Evolutionary conservation across 2,888 invertebrate genomes (phyloP).

Genomic region (Anarsia innoxiella): DNA sequence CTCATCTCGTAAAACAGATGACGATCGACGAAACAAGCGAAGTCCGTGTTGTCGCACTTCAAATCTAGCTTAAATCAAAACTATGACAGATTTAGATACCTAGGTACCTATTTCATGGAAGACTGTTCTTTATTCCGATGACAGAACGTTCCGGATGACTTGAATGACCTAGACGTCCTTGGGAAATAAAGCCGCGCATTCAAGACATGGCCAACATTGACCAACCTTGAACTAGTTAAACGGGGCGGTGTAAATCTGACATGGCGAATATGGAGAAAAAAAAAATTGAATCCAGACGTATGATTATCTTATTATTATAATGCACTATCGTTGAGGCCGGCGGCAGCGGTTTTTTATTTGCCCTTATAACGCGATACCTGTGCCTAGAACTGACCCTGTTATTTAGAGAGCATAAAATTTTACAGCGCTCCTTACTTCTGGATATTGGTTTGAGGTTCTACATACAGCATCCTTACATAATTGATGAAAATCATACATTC

Average conservation of each 20-base stretch:
- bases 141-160: slow-evolving; percentile 58
- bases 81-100: no score
- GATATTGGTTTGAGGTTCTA: no score
- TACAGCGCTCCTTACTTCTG: no score
- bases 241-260: slow-evolving; percentile 53
- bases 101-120: no score
- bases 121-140: no score
- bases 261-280: slow-evolving; percentile 57
- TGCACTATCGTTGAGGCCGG: slow-evolving; percentile 38
- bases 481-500: no score
- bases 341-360: slow-evolving; percentile 22
- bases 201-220: slow-evolving; percentile 40
- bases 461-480: no score
- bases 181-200: slow-evolving; percentile 63
- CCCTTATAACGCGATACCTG: slow-evolving; percentile 15
- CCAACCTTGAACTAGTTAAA: slow-evolving; percentile 70
- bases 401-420: slow-evolving; percentile 18
- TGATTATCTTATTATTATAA: slow-evolving; percentile 69
- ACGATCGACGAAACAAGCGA: slow-evolving; percentile 14
- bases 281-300: slow-evolving; percentile 50
- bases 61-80: slow-evolving; percentile 16
- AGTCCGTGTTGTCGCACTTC: slow-evolving; percentile 10
- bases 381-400: slow-evolving; percentile 10
- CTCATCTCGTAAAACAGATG: no score
- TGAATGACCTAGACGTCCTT: slow-evolving; percentile 64